These are phyloP conservation scores for Athrips mouffetella DNA, from an alignment of 2,888 invertebrate species.

Conservation along the genomic window DNA sequence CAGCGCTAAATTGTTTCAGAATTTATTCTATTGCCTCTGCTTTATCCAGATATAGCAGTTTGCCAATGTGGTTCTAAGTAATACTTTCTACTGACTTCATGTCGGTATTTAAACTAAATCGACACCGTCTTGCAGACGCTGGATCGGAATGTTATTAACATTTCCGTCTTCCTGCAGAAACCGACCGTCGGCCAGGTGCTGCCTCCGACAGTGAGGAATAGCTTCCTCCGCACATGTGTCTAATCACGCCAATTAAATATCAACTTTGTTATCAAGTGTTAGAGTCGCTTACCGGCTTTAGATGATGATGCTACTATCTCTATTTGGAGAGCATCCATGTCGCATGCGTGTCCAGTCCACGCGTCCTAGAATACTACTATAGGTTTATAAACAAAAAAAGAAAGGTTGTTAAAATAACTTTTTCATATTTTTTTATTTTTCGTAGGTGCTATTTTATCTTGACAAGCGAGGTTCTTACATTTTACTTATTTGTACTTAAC, in stretches of 20 bases:
- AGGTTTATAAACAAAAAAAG: not conserved
- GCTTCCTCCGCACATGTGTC: slow-evolving; percentile 43
- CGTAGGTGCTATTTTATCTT: slow-evolving; percentile 18
- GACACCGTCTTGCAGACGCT: not conserved
- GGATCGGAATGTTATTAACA: slow-evolving; percentile 12
- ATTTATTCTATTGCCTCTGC: too few relatives aligned
- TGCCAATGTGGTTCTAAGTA: too few relatives aligned
- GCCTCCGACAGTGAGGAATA: slow-evolving; percentile 41
- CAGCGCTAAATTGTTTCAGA: too few relatives aligned
- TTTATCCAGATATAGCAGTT: too few relatives aligned
- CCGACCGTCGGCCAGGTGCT: slow-evolving; percentile 18
- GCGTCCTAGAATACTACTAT: slow-evolving; percentile 33
- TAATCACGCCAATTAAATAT: slow-evolving; percentile 25
- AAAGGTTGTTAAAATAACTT: not conserved
- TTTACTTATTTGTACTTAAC: slow-evolving; percentile 50
- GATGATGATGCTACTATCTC: slow-evolving; percentile 42
- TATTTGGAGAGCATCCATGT: slow-evolving; percentile 51
- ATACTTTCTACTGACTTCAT: too few relatives aligned
- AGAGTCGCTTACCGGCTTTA: slow-evolving; percentile 33
- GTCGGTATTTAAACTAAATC: too few relatives aligned
- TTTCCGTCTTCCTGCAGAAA: slow-evolving; percentile 20
- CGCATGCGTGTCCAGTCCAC: slow-evolving; percentile 25
- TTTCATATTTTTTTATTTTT: not conserved
- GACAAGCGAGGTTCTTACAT: slow-evolving; percentile 51
- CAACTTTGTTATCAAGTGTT: slow-evolving; percentile 30